Base-by-base conservation (phyloP, 2,888 invertebrate species). In the Cataglyphis rosenhaueri region DNA sequence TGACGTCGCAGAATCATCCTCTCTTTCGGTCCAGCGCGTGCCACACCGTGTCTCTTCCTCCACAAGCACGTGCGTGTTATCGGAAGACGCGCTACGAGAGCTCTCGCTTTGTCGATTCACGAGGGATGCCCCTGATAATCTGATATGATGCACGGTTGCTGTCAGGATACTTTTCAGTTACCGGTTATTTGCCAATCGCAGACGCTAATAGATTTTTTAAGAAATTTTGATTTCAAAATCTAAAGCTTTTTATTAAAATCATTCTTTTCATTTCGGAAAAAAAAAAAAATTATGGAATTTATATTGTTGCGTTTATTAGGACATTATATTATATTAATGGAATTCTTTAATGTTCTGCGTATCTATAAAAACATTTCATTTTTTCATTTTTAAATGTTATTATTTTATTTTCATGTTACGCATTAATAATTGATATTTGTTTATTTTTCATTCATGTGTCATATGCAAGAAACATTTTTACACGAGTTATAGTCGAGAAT, bases 1-100 rank as follows among this genome's bases (percentile, higher is more conserved):
- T 91, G 91, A 90, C 91, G 82, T 44, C 82, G 87, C 86, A 57
- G 82, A 76, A 88, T 71, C 57, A 44, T 82, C 32, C 55, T 62
- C 52, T 55, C 66, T 81, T 82, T 71, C 61, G 48, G 81, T 74
- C 66, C 59, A 44, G 55, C 62, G 66, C 64, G 61, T 78, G 44
- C 48, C 61, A 12, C 73, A 41, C 38, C 82, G 61, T 85, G 66
- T 84, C 81, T 84, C 73, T 83, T 76, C 61, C 61, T 65, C 79
- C 74, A 38, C 57, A 29, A 68, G 29, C 76, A 76, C 18, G 76
- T 68, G 76, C 76, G 66, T 66, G 76, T 66, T 66, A 76, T 76
- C 76, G 25, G 38, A 66, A 55, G 55, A 25, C 65, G 52, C 4
- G 25, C 66, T 76, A 65, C 25, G 44, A 55, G 57, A 68, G 29